Evolutionary conservation across 2,113 vertebrate species (phyloP).

Genomic region (Cololabis saira): DNA sequence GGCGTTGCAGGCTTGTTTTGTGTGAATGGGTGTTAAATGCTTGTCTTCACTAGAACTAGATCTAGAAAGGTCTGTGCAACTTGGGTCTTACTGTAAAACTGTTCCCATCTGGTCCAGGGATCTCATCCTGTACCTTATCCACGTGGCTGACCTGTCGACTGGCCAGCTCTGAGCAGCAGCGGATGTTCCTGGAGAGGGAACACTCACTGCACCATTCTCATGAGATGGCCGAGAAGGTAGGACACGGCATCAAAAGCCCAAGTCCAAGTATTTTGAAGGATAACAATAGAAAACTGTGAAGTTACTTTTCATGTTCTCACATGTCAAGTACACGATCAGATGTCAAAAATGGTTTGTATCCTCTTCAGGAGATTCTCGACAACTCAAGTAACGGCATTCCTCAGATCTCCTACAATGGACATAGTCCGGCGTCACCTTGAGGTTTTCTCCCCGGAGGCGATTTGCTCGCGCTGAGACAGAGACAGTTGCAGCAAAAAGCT

Average conservation of each 20-base stretch:
- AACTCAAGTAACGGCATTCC: slow-evolving; percentile 93
- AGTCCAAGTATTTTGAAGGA: too few species aligned
- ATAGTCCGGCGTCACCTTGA: slow-evolving; percentile 72
- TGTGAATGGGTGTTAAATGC: too few species aligned
- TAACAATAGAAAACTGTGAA: background rate
- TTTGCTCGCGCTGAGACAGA: slow-evolving; percentile 14
- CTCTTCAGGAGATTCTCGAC: slow-evolving; percentile 92
- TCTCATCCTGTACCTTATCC: slow-evolving; percentile 94
- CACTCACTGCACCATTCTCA: slow-evolving; percentile 98
- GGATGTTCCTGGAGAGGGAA: slow-evolving; percentile 98
- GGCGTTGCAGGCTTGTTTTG: too few species aligned
- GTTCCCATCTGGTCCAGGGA: slow-evolving; percentile 70
- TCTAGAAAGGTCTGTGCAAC: too few species aligned
- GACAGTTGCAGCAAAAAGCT: slow-evolving; percentile 28
- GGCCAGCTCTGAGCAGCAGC: slow-evolving; percentile 97
- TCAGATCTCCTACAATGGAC: slow-evolving; percentile 92
- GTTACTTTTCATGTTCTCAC: background rate
- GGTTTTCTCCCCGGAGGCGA: background rate
- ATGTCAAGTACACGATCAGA: background rate
- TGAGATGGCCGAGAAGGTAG: slow-evolving; percentile 96
- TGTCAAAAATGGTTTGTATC: slow-evolving; percentile 14
- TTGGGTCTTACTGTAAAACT: background rate
- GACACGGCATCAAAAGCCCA: background rate
- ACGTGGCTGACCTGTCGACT: slow-evolving; percentile 98
- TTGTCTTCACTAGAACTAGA: too few species aligned